Evolutionary conservation across 2,888 invertebrate species (phyloP), one percentile per base, ranked within the genome.

Genomic region (Gymnocheta viridis): DNA sequence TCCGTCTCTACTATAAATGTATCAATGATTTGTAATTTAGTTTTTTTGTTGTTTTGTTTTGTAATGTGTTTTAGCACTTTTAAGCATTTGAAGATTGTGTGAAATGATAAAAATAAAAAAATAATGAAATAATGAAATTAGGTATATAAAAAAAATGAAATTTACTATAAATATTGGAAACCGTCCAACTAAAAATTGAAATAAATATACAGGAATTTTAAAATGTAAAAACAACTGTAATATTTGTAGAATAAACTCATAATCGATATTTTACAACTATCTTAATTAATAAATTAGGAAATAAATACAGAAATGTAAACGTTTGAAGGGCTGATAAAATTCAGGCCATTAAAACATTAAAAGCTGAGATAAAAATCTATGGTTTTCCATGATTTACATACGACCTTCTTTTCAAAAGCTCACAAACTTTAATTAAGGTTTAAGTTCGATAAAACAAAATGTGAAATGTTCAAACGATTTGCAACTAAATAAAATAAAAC

Each of bases 21-120:
- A 51, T 51, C n/a, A 14, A 27, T 51, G 66, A 64, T 62, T 74
- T 51, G 41, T 66, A 64, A 56, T 74, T 74, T 64, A 47, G 29
- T 47, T 47, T n/a, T n/a, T n/a, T n/a, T n/a, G n/a, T n/a, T n/a
- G n/a, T n/a, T n/a, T n/a, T 51, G 66, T 54, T 62, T 74, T 51
- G 41, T 66, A 64, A 56, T 74, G 64, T 64, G 29, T 47, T 47
- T 58, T 7, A 58, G 2, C 14, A 17, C 22, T 44, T 44, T 4
- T 27, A 10, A 64, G 1, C n/a, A 41, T 67, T 54, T 69, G 0
- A 69, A 70, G 47, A 73, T 73, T 44, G 72, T 27, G 60, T 73
- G n/a, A 60, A 29, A 49, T 60, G 72, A 73, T 73, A 73, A 17
- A 49, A 38, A 69, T 27, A 12, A 44, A 17, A 29, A 29, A n/a